A percentile compares a stretch with the other conserved stretches of the same genome.
Evolutionary conservation across 37 sponge, comb jelly and placozoan genomes (phyloP).

Genomic region (Beroe forskalii): DNA sequence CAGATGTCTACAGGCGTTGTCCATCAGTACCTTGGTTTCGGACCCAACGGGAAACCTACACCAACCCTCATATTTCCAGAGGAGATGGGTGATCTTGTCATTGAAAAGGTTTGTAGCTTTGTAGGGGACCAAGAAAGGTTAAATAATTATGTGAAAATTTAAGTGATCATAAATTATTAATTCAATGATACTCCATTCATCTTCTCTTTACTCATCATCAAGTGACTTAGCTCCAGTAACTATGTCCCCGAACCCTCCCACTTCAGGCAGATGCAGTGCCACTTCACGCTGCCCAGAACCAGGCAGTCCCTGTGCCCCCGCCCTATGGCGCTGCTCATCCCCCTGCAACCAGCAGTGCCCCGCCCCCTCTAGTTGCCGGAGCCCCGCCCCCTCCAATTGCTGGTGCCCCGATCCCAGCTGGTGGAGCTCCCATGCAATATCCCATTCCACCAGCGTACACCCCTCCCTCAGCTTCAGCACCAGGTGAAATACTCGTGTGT

Average conservation of each 20-base stretch:
- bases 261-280: background rate
- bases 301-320: background rate
- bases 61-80: slow-evolving; percentile 44
- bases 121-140: no score
- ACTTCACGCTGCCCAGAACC: background rate
- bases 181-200: no score
- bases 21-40: slow-evolving; percentile 51
- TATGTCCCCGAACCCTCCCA: no score
- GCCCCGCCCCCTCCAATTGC: background rate
- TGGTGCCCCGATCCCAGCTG: background rate
- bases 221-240: no score
- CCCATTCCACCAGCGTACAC: background rate
- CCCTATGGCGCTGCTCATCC: background rate
- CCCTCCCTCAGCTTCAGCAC: background rate
- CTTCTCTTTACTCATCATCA: no score
- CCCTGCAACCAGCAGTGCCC: background rate
- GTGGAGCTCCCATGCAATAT: background rate
- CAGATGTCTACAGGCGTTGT: slow-evolving; percentile 25
- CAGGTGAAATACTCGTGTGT: background rate
- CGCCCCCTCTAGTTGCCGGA: background rate
- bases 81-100: slow-evolving; percentile 19
- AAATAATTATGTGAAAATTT: no score
- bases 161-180: no score
- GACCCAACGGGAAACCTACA: slow-evolving; percentile 49
- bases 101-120: slow-evolving; percentile 45